Conservation (phyloP, 2,797 vertebrate species). For the Squalus acanthias region DNA sequence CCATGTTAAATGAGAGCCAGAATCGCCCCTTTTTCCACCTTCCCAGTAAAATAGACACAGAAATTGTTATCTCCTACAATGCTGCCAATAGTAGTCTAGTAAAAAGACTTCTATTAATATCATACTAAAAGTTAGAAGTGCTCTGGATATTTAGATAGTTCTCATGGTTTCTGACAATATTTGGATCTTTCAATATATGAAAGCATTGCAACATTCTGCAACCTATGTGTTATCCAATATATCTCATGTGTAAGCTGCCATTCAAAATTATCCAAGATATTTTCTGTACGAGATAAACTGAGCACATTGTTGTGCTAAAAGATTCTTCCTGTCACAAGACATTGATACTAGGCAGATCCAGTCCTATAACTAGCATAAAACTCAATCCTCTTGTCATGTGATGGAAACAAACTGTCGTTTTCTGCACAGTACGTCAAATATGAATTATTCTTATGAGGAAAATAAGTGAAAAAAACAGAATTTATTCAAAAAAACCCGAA, state of each 20-base stretch:
- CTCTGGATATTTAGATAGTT: not conserved
- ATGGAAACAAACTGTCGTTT: not conserved
- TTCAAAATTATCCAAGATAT: not conserved
- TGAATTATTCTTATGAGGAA: not conserved
- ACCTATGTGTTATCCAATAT: not conserved
- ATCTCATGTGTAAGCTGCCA: not conserved
- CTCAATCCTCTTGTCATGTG: not conserved
- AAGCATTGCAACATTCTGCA: not conserved
- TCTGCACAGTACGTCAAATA: not conserved
- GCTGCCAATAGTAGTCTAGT: not conserved
- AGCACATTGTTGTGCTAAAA: not conserved
- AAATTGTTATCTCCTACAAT: not conserved
- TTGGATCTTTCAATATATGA: not conserved
- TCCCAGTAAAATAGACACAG: not conserved
- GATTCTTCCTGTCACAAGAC: constrained; percentile 7
- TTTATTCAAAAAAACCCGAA: not conserved
- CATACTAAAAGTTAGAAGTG: not conserved
- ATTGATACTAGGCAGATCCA: not conserved
- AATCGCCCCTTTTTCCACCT: not conserved
- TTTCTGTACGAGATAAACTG: not conserved
- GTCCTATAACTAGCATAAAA: not conserved
- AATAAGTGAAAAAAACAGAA: not conserved
- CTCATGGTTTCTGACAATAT: not conserved
- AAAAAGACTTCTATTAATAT: not conserved
- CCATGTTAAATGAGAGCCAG: not conserved